A percentile compares a stretch with the other conserved stretches of the same genome.
Conservation (phyloP, 2,888 invertebrate species). For the Apamea sordens region DNA sequence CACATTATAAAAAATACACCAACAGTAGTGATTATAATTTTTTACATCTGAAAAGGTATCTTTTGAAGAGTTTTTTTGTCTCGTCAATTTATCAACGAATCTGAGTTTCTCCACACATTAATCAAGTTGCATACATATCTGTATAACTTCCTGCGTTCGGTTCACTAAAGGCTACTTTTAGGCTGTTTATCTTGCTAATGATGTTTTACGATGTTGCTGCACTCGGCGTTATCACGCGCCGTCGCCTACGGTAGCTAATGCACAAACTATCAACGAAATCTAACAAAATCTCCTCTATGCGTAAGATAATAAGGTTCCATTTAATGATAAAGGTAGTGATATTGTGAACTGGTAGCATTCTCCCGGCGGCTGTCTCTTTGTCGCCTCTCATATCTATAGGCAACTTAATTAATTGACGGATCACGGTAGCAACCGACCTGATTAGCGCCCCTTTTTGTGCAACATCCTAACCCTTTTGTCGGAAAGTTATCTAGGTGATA, state of each 20-base stretch:
- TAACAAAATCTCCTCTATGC: constrained; percentile 70
- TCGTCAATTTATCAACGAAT: constrained; percentile 52
- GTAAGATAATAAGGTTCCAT: constrained; percentile 68
- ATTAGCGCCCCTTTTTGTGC: constrained; percentile 83
- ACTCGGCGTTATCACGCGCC: constrained; percentile 81
- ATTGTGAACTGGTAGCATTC: constrained; percentile 73
- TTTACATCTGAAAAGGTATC: constrained; percentile 23
- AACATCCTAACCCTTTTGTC: constrained; percentile 82
- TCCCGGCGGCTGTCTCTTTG: constrained; percentile 79
- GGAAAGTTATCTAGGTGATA: constrained; percentile 76
- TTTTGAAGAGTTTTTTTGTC: constrained; percentile 41
- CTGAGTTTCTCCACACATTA: constrained; percentile 65
- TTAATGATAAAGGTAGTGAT: constrained; percentile 53
- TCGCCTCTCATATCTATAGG: constrained; percentile 85
- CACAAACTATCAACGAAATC: constrained; percentile 65
- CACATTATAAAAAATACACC: constrained; percentile 24
- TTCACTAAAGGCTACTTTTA: constrained; percentile 83
- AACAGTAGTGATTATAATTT: constrained; percentile 40
- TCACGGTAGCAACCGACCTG: constrained; percentile 81
- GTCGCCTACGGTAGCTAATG: constrained; percentile 87
- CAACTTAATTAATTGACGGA: constrained; percentile 87
- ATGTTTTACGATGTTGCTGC: constrained; percentile 87
- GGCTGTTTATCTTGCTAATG: constrained; percentile 88
- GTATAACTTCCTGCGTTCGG: constrained; percentile 79
- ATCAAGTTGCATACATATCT: constrained; percentile 77